Percentiles rank a stretch among this genome's conserved stretches.
Conservation (phyloP, 2,888 invertebrate genomes). For the Meiosimyza platycephala region DNA sequence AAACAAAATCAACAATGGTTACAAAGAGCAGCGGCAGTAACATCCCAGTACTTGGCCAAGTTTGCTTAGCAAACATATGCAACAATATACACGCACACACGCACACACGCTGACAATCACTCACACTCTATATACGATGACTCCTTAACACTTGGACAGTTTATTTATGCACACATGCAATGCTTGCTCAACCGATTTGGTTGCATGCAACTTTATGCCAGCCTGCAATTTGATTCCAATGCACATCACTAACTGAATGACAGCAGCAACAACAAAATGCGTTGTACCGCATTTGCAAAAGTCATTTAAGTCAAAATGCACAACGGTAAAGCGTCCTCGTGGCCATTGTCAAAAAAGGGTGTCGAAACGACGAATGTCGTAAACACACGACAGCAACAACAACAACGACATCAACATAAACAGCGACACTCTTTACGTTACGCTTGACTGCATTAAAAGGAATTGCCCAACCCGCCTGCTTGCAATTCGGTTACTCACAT, state of each 20-base stretch:
- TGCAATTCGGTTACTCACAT: slow-evolving; percentile 22
- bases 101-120: too few species aligned
- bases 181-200: not conserved
- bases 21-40: too few species aligned
- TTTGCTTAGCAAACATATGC: too few species aligned
- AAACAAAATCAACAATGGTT: too few species aligned
- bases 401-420: slow-evolving; percentile 13
- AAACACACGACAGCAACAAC: not conserved
- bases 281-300: slow-evolving; percentile 42
- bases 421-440: slow-evolving; percentile 27
- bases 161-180: slow-evolving; percentile 22
- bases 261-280: too few species aligned
- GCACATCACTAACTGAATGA: too few species aligned
- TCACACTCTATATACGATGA: too few species aligned
- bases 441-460: slow-evolving; percentile 26
- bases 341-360: slow-evolving; percentile 44
- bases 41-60: too few species aligned
- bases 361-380: slow-evolving; percentile 19
- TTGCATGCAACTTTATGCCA: too few species aligned
- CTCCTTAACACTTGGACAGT: not conserved
- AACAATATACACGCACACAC: too few species aligned
- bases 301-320: slow-evolving; percentile 51
- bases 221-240: too few species aligned
- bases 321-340: slow-evolving; percentile 45
- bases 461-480: not conserved